Evolutionary conservation across 2,113 vertebrate genomes (phyloP), one percentile per base, ranked within the genome.

Genomic region (Callionymus lyra): DNA sequence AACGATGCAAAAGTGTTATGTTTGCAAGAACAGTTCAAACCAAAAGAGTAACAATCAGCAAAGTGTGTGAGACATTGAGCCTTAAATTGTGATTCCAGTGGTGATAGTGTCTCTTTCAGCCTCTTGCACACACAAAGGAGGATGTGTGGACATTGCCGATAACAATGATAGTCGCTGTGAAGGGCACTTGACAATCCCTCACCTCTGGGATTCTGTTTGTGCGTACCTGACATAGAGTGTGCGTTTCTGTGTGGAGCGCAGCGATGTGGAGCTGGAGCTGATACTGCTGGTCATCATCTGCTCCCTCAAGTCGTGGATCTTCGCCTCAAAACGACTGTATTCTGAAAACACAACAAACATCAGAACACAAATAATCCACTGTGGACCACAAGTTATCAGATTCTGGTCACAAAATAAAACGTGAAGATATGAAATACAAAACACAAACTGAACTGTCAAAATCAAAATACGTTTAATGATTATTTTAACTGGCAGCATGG

Each of bases 211-310:
- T 2, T 11, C 2, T 16, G 13, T 35, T 45, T 64, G 35, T 11
- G 27, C 34, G 4, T 74, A 80, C 79, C 79, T 80, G 74, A 82
- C 61, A 9, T 82, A 82, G 44, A 82, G 79, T 34, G 74, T 76
- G 63, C 76, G 76, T 72, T 95, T 98, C 83, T 96, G 93, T 72
- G 88, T 95, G 70, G 91, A 92, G 71, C 91, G 84, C 45, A 98
- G 86, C 31, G 93, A 97, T 31, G 92, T 93, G 16, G 94, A 98
- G 60, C 92, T 94, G 52, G 94, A 96, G 57, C 92, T 95, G 77
- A 97, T 84, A 56, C 92, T 96, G 81, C 92, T 94, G 74, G 91
- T 97, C 93, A 98, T 97, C 93, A 98, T 96, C 81, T 98, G 94
- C 72, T 98, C 94, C 71, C 94, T 88, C 54, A 98, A 83, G 70